phyloP scores from a whole-genome alignment of 2,797 vertebrate species.

The Neostethus bicornis region DNA sequence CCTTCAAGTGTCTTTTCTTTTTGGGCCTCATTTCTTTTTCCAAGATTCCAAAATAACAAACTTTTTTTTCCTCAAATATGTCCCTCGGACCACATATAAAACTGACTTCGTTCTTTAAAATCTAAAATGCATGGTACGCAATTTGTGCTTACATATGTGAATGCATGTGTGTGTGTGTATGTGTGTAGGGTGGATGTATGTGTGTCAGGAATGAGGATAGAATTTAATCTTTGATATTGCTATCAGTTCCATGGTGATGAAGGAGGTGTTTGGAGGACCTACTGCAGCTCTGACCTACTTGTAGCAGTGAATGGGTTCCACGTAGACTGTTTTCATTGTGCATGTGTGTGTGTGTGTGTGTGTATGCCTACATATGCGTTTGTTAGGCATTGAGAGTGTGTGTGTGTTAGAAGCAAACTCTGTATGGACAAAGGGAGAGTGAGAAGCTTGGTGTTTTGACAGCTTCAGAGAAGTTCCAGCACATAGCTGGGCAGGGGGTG shows the following conservation, averaged over 20 bases:
- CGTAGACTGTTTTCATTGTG: slow-evolving; percentile 44
- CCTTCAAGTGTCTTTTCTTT: slow-evolving; percentile 21
- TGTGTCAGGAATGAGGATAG: slow-evolving; percentile 44
- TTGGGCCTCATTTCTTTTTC: slow-evolving; percentile 13
- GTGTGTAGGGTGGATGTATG: slow-evolving; percentile 26
- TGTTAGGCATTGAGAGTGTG: slow-evolving; percentile 38
- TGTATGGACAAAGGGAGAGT: slow-evolving; percentile 65
- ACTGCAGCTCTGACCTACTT: slow-evolving; percentile 81
- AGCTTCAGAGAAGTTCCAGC: slow-evolving; percentile 74
- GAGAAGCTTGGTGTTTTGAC: slow-evolving; percentile 79
- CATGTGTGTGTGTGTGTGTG: slow-evolving; percentile 37
- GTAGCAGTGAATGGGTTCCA: slow-evolving; percentile 57
- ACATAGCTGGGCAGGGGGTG: slow-evolving; percentile 58
- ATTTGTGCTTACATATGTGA: slow-evolving; percentile 17
- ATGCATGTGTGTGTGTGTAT: slow-evolving; percentile 17
- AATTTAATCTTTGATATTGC: slow-evolving; percentile 73
- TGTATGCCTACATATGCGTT: slow-evolving; percentile 36
- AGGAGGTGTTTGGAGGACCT: slow-evolving; percentile 69
- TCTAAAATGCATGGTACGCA: slow-evolving; percentile 11
- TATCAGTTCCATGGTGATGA: slow-evolving; percentile 63
- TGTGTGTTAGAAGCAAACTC: slow-evolving; percentile 59
- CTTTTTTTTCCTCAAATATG: slow-evolving; percentile 3
- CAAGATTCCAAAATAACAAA: neutral
- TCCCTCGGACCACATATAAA: neutral
- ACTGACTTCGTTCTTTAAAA: slow-evolving; percentile 27